phyloP scores from a whole-genome alignment of 2,888 invertebrate genomes.

The Sinotaia quadrata region DNA sequence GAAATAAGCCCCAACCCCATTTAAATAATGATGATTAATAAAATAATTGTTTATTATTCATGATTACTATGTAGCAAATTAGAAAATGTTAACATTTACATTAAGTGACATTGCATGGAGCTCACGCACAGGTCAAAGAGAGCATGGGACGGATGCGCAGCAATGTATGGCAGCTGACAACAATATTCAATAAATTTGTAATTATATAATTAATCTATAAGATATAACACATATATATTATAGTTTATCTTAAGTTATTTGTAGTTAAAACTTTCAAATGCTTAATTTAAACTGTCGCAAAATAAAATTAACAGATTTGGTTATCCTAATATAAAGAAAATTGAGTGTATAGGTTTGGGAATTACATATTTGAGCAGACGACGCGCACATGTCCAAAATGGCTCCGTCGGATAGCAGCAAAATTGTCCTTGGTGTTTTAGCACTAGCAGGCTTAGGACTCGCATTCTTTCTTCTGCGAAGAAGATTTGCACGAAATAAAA shows the following conservation, averaged over 20 bases:
- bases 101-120: no score
- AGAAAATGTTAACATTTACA: no score
- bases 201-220: no score
- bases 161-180: background rate
- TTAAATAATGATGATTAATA: no score
- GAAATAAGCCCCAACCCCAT: no score
- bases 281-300: background rate
- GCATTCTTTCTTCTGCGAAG: constrained; percentile 43
- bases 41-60: no score
- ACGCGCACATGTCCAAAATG: constrained; percentile 40
- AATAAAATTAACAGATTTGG: background rate
- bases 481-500: constrained; percentile 31
- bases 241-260: background rate
- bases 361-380: constrained; percentile 44
- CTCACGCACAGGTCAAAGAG: no score
- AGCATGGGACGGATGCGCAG: background rate
- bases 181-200: no score
- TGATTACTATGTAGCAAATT: no score
- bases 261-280: background rate
- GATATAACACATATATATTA: background rate
- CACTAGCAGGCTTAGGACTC: constrained; percentile 44
- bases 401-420: constrained; percentile 40
- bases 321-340: no score
- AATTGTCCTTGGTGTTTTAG: constrained; percentile 44
- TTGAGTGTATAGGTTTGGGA: background rate